Evolutionary conservation across 2,113 vertebrate species (phyloP).

Genomic region (Hemiprocne comata): DNA sequence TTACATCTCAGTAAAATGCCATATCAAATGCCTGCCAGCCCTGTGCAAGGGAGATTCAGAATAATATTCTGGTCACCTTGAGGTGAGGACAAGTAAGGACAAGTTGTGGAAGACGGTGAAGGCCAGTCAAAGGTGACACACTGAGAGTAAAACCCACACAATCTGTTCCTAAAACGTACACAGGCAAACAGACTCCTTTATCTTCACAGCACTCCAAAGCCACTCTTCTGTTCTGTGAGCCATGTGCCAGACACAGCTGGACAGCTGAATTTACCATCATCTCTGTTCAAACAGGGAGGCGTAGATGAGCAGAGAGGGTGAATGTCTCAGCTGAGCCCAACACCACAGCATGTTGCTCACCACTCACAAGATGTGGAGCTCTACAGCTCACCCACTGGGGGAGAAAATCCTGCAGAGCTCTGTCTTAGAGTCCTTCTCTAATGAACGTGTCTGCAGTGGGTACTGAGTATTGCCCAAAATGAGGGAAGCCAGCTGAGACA

Average conservation of each 20-base stretch:
- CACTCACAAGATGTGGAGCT: not conserved
- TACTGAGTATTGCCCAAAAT: not conserved
- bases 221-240: not conserved
- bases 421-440: not conserved
- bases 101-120: not conserved
- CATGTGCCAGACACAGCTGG: not conserved
- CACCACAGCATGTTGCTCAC: not conserved
- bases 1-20: conserved; percentile 11
- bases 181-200: not conserved
- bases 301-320: not conserved
- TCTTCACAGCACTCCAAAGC: not conserved
- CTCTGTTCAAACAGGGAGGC: not conserved
- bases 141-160: not conserved
- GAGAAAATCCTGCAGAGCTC: not conserved
- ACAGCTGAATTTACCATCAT: not conserved
- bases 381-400: not conserved
- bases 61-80: not conserved
- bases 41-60: not conserved
- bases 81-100: not conserved
- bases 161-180: not conserved
- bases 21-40: not conserved
- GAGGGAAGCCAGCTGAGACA: not conserved
- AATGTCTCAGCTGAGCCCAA: not conserved
- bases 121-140: not conserved
- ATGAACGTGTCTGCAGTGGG: not conserved